Percentiles rank a stretch among this genome's conserved stretches.
Conservation (phyloP, 2,888 invertebrate species). For the Melinopterus prodromus region DNA sequence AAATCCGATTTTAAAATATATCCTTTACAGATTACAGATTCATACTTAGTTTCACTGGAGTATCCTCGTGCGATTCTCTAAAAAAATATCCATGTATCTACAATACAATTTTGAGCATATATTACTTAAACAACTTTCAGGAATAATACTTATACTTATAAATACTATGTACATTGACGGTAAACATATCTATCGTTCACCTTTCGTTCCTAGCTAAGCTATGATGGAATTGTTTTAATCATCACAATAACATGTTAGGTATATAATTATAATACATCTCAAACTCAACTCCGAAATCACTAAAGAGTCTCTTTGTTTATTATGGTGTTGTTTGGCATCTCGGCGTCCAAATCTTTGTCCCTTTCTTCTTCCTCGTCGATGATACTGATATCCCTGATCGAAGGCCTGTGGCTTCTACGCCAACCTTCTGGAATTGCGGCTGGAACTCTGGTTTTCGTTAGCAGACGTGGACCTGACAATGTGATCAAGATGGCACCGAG, state of each 20-base stretch:
- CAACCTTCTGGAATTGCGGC: slow-evolving; percentile 77
- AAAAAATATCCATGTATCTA: slow-evolving; percentile 5
- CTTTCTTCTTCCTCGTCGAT: slow-evolving; percentile 81
- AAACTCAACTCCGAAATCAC: not conserved
- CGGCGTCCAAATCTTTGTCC: slow-evolving; percentile 25
- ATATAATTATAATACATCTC: slow-evolving; percentile 9
- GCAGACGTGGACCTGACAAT: slow-evolving; percentile 77
- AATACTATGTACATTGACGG: slow-evolving; percentile 20
- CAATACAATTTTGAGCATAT: slow-evolving; percentile 17
- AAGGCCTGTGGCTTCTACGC: slow-evolving; percentile 82
- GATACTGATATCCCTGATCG: slow-evolving; percentile 86
- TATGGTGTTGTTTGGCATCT: slow-evolving; percentile 24
- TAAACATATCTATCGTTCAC: not conserved
- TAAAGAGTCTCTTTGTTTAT: slow-evolving; percentile 33
- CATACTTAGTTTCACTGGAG: slow-evolving; percentile 6
- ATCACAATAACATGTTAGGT: not conserved
- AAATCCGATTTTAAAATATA: not conserved
- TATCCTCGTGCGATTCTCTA: not conserved
- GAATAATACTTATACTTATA: slow-evolving; percentile 15
- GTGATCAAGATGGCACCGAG: slow-evolving; percentile 84
- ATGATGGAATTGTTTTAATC: not conserved
- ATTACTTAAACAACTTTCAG: slow-evolving; percentile 6
- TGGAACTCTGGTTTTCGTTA: slow-evolving; percentile 80
- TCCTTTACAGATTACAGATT: no score
- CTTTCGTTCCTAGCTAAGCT: slow-evolving; percentile 4